Evolutionary conservation across 2,113 vertebrate genomes (phyloP).

Genomic region (Erythrocercus mccallii): DNA sequence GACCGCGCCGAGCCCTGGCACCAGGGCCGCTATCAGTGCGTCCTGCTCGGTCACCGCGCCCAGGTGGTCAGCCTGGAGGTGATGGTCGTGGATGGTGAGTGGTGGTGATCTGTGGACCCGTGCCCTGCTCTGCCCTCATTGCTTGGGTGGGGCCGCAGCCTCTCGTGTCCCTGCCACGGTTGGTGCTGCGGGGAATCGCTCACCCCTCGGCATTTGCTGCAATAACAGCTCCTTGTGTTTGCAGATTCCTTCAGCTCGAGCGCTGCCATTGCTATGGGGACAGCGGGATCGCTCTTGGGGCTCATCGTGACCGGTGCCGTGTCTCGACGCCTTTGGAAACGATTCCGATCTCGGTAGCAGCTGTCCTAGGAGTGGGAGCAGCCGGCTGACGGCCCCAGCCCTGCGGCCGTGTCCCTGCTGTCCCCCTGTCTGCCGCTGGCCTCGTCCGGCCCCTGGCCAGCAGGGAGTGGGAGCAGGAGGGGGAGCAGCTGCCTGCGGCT

Average conservation of each 20-base stretch:
- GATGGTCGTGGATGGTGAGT: not conserved
- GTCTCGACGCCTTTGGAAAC: not conserved
- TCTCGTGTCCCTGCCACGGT: accelerated
- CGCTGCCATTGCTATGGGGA: not conserved
- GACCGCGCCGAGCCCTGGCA: not conserved
- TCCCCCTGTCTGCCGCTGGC: not conserved
- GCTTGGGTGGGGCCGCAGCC: not conserved
- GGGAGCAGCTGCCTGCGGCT: not conserved
- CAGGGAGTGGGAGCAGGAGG: not conserved
- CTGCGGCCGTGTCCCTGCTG: not conserved
- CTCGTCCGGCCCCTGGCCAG: not conserved
- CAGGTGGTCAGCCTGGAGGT: conserved; percentile 3
- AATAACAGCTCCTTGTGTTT: accelerated
- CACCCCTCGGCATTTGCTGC: accelerated
- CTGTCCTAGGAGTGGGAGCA: not conserved
- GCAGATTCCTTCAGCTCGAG: not conserved
- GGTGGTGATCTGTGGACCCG: not conserved
- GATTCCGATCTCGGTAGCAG: not conserved
- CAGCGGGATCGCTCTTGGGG: not conserved
- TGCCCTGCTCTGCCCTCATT: not conserved
- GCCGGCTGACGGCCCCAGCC: accelerated
- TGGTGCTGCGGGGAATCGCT: not conserved
- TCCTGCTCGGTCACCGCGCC: not conserved
- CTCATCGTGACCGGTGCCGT: not conserved
- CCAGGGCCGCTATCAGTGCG: conserved; percentile 61